These are phyloP conservation scores for Sphyrna mokarran DNA, from an alignment of 2,113 vertebrate genomes.

Conservation along the genomic window DNA sequence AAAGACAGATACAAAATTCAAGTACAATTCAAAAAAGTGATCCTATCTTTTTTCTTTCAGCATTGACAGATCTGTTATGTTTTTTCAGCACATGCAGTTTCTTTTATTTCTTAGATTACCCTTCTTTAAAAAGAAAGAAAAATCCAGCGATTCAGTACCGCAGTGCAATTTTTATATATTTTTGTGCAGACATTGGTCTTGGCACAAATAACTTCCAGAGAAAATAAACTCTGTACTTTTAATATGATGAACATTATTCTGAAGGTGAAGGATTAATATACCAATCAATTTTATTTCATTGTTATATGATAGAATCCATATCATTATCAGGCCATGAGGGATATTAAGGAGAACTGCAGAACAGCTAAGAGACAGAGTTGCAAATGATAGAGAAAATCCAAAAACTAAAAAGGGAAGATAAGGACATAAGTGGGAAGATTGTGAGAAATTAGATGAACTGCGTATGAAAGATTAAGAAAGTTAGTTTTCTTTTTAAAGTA, in stretches of 20 bases:
- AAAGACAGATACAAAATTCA: not conserved
- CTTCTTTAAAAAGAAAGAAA: not conserved
- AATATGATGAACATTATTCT: not conserved
- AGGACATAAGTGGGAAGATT: not conserved
- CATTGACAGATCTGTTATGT: not conserved
- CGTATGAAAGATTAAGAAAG: not conserved
- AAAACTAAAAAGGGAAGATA: not conserved
- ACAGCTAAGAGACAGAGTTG: not conserved
- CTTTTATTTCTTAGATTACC: not conserved
- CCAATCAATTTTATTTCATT: not conserved
- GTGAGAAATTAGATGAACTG: not conserved
- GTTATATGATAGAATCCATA: not conserved
- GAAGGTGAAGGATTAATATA: not conserved
- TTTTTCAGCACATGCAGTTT: not conserved
- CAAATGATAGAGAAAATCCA: not conserved
- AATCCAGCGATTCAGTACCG: not conserved
- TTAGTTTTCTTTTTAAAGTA: not conserved
- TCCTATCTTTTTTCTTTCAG: not conserved
- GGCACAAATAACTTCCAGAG: not conserved
- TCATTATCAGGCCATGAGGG: not conserved
- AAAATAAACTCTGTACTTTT: not conserved
- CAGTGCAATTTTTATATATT: not conserved
- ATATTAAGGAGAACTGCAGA: not conserved
- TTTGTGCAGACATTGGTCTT: not conserved
- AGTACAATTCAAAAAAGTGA: not conserved